Conservation (phyloP, 2,888 invertebrate genomes). For the Phengaris arion region DNA sequence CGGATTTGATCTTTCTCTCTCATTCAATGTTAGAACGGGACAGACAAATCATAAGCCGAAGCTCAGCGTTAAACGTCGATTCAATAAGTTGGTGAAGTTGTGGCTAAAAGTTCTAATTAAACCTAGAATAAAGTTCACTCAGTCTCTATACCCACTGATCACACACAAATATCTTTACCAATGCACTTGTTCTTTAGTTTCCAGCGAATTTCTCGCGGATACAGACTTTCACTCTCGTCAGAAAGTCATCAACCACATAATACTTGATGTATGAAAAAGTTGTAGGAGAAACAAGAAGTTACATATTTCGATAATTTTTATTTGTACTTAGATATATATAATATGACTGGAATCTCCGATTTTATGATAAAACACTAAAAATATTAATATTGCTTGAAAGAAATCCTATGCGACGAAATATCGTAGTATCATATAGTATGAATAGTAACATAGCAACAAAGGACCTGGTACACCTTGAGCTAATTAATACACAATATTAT, state of each 20-base stretch:
- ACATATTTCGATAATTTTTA: not conserved
- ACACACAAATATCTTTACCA: not conserved
- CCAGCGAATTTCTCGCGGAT: not conserved
- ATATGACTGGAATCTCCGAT: not conserved
- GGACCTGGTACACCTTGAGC: conserved; percentile 8
- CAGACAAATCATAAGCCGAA: too few relatives aligned
- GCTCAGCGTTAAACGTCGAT: too few relatives aligned
- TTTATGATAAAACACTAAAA: not conserved
- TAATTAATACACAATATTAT: not conserved
- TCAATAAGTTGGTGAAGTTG: too few relatives aligned
- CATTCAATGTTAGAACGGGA: too few relatives aligned
- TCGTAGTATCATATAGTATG: not conserved
- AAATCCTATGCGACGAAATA: not conserved
- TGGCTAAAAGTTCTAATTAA: too few relatives aligned
- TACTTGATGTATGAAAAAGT: not conserved
- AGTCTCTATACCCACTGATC: not conserved
- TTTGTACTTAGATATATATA: not conserved
- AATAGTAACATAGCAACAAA: conserved; percentile 18
- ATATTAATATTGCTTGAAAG: not conserved
- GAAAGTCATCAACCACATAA: conserved; percentile 15
- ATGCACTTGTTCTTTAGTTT: not conserved
- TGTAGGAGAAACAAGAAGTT: too few relatives aligned
- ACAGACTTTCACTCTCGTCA: conserved; percentile 3
- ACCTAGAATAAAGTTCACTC: too few relatives aligned
- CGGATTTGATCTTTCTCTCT: too few relatives aligned